Percentiles rank a stretch among this genome's conserved stretches.
Evolutionary conservation across 2,113 vertebrate genomes (phyloP).

Genomic region (Verasper variegatus): DNA sequence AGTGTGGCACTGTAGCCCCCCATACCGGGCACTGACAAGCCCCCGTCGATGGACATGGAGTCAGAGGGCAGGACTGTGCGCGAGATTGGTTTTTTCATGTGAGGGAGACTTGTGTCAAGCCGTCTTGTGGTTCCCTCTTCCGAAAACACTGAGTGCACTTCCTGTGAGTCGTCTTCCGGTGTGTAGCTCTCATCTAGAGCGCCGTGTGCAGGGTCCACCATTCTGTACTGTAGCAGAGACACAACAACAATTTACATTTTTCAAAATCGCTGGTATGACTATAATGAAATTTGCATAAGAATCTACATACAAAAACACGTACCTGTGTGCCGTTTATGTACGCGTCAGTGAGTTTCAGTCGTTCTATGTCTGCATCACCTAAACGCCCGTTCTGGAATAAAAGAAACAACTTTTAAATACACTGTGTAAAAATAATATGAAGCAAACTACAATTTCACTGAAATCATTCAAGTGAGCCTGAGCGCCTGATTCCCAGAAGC

Average conservation of each 20-base stretch:
- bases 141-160: constrained; percentile 90
- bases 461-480: constrained; percentile 3
- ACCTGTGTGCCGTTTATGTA: constrained; percentile 95
- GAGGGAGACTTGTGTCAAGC: constrained; percentile 78
- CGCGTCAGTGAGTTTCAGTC: constrained; percentile 90
- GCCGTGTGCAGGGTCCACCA: constrained; percentile 93
- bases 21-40: constrained; percentile 75
- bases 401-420: constrained; percentile 8
- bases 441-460: neutral
- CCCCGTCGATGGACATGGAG: constrained; percentile 81
- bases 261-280: neutral
- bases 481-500: constrained; percentile 7
- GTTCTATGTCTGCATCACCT: constrained; percentile 93
- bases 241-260: neutral
- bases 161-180: constrained; percentile 91
- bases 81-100: constrained; percentile 94
- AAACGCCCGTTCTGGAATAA: constrained; percentile 91
- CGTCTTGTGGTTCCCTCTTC: constrained; percentile 91
- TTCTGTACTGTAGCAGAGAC: constrained; percentile 81
- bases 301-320: constrained; percentile 13
- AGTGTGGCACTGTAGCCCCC: constrained; percentile 89
- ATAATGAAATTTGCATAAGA: neutral
- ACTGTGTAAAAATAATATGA: neutral
- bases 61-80: constrained; percentile 86
- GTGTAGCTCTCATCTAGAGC: constrained; percentile 90